Evolutionary conservation across 2,888 invertebrate genomes (phyloP), one percentile per base, ranked within the genome.

Genomic region (Stratiomys singularior): DNA sequence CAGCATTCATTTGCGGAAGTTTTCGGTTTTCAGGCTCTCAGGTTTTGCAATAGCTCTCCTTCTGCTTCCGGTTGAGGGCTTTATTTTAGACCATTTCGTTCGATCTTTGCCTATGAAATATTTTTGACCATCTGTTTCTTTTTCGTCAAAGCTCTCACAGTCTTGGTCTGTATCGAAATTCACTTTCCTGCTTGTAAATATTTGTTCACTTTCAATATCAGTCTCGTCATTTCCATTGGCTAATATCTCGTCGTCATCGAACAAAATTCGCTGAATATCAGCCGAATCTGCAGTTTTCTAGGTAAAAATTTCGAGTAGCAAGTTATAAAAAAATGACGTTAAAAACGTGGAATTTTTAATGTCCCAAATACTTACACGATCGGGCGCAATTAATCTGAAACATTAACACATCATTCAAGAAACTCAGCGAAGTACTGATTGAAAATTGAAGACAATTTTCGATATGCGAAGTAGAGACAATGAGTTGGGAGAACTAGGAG

Each of bases 211-310:
- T n/a, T n/a, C n/a, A n/a, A n/a, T n/a, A n/a, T n/a, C n/a, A n/a
- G 13, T 60, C 60, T 52, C 52, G 52, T 52, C 66, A 37, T 66
- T 44, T 66, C 66, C 44, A 30, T 37, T 66, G 37, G 37, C 37
- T 21, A 37, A 15, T 37, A 30, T 37, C 21, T 66, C 66, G 37
- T 66, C n/a, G 21, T 66, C 66, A 37, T 66, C 66, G 21, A 66
- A 66, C 37, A 66, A 44, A 37, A 66, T 66, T 18, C 66, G 37
- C 30, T 66, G 44, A 18, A 66, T 66, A 37, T 66, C 66, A 66
- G 66, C 37, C 2, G 18, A 37, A 37, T 66, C 18, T 30, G 66
- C 66, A 66, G 66, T 30, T 66, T 37, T 30, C 37, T 21, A 66
- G 18, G 44, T 66, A 37, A 66, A 66, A 66, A 37, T 66, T 66